phyloP scores from a whole-genome alignment of 2,888 invertebrate genomes.

The Agapostemon virescens region DNA sequence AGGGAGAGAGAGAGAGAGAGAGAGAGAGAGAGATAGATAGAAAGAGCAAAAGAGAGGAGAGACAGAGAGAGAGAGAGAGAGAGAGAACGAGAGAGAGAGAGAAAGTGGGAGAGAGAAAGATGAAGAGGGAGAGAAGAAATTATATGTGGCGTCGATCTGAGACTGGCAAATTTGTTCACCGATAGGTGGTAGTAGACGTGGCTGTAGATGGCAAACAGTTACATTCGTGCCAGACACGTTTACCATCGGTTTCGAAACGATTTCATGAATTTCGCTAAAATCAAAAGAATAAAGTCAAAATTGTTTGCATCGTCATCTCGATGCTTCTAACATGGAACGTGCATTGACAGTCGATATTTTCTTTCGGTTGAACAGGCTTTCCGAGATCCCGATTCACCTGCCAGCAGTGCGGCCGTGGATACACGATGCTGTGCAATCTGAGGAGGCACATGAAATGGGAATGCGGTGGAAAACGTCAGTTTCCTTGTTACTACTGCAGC shows the following conservation, averaged over 20 bases:
- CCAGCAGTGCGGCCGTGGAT: constrained; percentile 69
- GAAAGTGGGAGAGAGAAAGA: too few relatives aligned
- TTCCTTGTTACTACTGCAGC: constrained; percentile 75
- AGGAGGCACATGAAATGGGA: constrained; percentile 77
- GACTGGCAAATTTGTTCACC: constrained; percentile 1
- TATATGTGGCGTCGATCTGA: not conserved
- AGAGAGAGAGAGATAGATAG: too few relatives aligned
- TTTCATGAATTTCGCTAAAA: not conserved
- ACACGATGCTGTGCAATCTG: constrained; percentile 72
- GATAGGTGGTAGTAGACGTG: not conserved
- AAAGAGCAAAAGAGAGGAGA: too few relatives aligned
- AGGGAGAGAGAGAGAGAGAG: not conserved
- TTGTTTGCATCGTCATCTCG: not conserved
- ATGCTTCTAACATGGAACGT: not conserved
- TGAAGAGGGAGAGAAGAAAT: not conserved
- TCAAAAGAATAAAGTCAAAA: not conserved
- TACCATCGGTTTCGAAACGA: constrained; percentile 22
- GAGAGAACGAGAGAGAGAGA: too few relatives aligned
- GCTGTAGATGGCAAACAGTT: constrained; percentile 8
- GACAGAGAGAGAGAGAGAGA: too few relatives aligned
- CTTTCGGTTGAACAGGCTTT: constrained; percentile 68
- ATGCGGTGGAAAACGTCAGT: constrained; percentile 77
- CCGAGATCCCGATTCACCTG: constrained; percentile 66
- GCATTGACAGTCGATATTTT: constrained; percentile 42
- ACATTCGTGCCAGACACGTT: constrained; percentile 17